Conservation (phyloP, 2,797 vertebrate species). For the Sebastes vulpes region DNA sequence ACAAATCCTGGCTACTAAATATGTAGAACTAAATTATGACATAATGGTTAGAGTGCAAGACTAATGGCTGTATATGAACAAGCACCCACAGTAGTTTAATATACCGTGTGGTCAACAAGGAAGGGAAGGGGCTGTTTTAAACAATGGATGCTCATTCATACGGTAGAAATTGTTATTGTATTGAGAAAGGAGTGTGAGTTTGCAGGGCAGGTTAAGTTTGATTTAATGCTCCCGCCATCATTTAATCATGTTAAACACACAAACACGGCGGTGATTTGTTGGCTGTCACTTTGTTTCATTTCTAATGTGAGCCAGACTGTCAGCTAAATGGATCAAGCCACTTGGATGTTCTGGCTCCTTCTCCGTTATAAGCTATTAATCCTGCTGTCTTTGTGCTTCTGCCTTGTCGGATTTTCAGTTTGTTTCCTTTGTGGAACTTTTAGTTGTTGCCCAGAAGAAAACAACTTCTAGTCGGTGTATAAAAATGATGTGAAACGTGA, state of each 20-base stretch:
- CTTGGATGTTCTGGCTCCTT: constrained; percentile 50
- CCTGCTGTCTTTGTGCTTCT: constrained; percentile 35
- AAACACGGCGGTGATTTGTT: constrained; percentile 57
- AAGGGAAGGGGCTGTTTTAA: constrained; percentile 1
- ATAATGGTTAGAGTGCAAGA: neutral
- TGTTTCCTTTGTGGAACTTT: constrained; percentile 18
- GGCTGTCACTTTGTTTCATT: constrained; percentile 48
- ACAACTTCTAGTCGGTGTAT: neutral
- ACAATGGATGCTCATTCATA: constrained; percentile 8
- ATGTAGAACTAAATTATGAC: neutral
- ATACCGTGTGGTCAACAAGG: neutral
- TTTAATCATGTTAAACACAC: constrained; percentile 65
- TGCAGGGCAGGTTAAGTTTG: constrained; percentile 24
- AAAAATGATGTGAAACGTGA: neutral
- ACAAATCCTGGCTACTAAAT: neutral
- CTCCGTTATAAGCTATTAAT: constrained; percentile 47
- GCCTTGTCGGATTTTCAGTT: constrained; percentile 31
- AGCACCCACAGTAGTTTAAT: neutral
- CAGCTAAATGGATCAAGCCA: constrained; percentile 57
- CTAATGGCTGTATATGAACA: neutral
- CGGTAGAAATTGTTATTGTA: neutral
- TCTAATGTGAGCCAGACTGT: constrained; percentile 54
- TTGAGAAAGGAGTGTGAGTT: neutral
- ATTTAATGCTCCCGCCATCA: constrained; percentile 47
- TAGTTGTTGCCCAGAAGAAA: neutral